Evolutionary conservation across 2,797 vertebrate species (phyloP).

Genomic region (Poeciliopsis infans): DNA sequence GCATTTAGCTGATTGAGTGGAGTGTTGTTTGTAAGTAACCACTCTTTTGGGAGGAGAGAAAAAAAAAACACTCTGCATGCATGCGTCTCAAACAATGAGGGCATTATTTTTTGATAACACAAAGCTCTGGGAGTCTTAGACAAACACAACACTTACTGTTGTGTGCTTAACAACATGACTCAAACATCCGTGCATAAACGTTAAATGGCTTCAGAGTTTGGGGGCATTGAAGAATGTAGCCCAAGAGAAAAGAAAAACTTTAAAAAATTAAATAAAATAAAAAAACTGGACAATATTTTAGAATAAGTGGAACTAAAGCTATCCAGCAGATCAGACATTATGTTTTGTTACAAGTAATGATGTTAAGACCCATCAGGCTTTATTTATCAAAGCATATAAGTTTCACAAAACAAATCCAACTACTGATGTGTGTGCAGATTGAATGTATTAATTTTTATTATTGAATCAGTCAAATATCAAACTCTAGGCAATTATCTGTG

Average conservation of each 20-base stretch:
- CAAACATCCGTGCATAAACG: conserved; percentile 54
- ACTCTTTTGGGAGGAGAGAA: conserved; percentile 7
- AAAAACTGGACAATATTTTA: neutral
- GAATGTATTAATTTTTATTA: neutral
- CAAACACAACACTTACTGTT: conserved; percentile 52
- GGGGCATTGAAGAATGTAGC: neutral
- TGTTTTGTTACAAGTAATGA: neutral
- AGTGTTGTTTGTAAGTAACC: conserved; percentile 13
- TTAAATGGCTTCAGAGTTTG: conserved; percentile 40
- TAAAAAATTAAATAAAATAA: too few relatives aligned
- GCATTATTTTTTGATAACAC: conserved; percentile 44
- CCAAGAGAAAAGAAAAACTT: neutral
- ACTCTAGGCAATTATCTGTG: neutral
- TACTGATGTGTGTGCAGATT: neutral
- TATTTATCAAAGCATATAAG: neutral
- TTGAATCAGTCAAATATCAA: neutral
- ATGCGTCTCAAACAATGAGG: conserved; percentile 20
- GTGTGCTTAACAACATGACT: conserved; percentile 47
- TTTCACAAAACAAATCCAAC: neutral
- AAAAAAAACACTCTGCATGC: neutral
- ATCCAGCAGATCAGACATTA: neutral
- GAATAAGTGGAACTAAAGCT: neutral
- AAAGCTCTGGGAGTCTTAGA: conserved; percentile 34
- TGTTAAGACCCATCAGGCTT: neutral
- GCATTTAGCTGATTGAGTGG: conserved; percentile 19